A percentile compares a stretch with the other conserved stretches of the same genome.
Evolutionary conservation across 2,113 vertebrate species (phyloP).

Genomic region (Canis aureus): DNA sequence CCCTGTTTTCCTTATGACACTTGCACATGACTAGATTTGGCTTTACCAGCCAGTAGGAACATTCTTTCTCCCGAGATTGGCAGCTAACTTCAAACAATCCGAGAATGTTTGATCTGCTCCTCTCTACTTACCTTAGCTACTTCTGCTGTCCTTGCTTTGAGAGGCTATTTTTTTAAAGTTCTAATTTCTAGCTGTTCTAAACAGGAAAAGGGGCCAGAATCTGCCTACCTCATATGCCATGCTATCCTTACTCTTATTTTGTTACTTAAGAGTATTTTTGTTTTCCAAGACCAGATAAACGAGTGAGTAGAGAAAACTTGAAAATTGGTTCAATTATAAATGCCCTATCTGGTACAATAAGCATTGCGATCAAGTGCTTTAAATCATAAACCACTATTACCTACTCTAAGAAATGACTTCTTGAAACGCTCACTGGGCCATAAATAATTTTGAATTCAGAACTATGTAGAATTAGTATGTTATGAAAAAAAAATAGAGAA

Average conservation of each 20-base stretch:
- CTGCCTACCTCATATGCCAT: background rate
- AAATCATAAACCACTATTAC: background rate
- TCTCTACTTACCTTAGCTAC: background rate
- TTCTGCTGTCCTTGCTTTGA: background rate
- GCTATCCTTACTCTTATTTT: background rate
- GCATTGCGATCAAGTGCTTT: slow-evolving; percentile 7
- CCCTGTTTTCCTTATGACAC: background rate
- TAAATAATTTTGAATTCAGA: background rate
- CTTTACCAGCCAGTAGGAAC: background rate
- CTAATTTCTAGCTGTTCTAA: slow-evolving; percentile 32
- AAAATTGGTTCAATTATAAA: background rate
- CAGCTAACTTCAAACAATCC: background rate
- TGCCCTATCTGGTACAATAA: background rate
- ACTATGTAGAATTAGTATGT: background rate
- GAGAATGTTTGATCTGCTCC: background rate
- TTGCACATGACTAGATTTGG: background rate
- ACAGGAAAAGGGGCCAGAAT: background rate
- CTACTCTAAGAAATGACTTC: background rate
- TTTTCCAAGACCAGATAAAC: slow-evolving; percentile 14
- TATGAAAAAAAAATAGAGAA: background rate
- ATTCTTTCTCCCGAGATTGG: background rate
- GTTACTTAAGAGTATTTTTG: background rate
- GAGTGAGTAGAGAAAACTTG: background rate
- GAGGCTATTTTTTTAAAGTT: background rate
- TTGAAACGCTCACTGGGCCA: background rate